Conservation (phyloP, 1,140 invertebrate species). For the Drosophila yakuba region DNA sequence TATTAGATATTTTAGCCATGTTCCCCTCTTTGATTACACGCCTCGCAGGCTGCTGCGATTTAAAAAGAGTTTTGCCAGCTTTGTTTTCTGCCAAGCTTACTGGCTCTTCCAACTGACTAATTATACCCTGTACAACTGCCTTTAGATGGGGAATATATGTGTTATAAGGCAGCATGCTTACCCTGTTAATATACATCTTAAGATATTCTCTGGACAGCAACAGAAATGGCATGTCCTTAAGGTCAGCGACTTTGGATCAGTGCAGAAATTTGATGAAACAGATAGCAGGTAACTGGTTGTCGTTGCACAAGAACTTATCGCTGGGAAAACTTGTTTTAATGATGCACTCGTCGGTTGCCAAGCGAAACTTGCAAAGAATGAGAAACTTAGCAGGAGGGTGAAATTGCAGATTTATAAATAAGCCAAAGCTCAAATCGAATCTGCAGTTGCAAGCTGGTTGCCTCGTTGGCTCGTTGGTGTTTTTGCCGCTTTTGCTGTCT, state of each 20-base stretch:
- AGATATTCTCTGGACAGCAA: no score
- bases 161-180: no score
- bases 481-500: conserved; percentile 18
- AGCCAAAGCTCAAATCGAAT: conserved; percentile 52
- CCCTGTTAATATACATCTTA: no score
- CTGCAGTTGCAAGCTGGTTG: conserved; percentile 14
- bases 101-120: background rate
- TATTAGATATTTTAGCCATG: conserved; percentile 24
- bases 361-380: conserved; percentile 13
- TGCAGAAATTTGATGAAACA: background rate
- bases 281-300: background rate
- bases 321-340: conserved; percentile 35
- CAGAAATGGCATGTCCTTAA: background rate
- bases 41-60: conserved; percentile 9
- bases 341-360: conserved; percentile 48
- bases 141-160: background rate
- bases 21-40: conserved; percentile 35
- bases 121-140: background rate
- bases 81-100: background rate
- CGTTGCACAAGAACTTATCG: background rate
- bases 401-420: conserved; percentile 35
- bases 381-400: conserved; percentile 2
- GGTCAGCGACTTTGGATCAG: background rate
- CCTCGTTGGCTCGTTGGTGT: conserved; percentile 1
- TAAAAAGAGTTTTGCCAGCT: conserved; percentile 39